Evolutionary conservation across 2,888 invertebrate genomes (phyloP).

Genomic region (Osmoderma eremita): DNA sequence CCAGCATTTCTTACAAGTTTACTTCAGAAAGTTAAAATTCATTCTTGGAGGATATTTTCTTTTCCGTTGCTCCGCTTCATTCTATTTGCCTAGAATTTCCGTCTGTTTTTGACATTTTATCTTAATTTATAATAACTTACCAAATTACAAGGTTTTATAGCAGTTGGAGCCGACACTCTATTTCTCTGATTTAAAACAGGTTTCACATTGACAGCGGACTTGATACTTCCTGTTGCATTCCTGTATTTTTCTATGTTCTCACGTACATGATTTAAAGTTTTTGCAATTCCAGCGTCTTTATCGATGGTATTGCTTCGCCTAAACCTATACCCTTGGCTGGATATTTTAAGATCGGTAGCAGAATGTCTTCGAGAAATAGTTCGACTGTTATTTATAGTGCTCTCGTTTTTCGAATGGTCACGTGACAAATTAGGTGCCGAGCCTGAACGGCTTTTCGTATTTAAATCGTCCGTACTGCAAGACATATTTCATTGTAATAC

Average conservation of each 20-base stretch:
- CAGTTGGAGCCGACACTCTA: constrained; percentile 2
- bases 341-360: constrained; percentile 43
- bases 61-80: constrained; percentile 37
- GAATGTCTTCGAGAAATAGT: constrained; percentile 44
- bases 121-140: constrained; percentile 34
- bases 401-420: constrained; percentile 17
- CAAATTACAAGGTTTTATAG: constrained; percentile 42
- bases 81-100: constrained; percentile 37
- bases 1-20: constrained; percentile 9
- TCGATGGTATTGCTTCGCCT: constrained; percentile 46
- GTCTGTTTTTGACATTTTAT: constrained; percentile 5
- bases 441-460: constrained; percentile 40
- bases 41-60: constrained; percentile 38
- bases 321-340: constrained; percentile 18
- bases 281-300: constrained; percentile 26
- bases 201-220: background rate
- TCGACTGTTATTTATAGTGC: constrained; percentile 29
- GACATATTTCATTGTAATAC: too few species aligned
- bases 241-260: constrained; percentile 28
- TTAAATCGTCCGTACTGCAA: constrained; percentile 22
- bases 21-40: background rate
- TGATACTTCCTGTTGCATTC: constrained; percentile 2
- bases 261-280: constrained; percentile 24
- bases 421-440: constrained; percentile 42
- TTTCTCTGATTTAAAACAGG: constrained; percentile 33